These are phyloP conservation scores for Corydoras sp. DNA, from an alignment of 2,113 vertebrate species.

Conservation along the genomic window DNA sequence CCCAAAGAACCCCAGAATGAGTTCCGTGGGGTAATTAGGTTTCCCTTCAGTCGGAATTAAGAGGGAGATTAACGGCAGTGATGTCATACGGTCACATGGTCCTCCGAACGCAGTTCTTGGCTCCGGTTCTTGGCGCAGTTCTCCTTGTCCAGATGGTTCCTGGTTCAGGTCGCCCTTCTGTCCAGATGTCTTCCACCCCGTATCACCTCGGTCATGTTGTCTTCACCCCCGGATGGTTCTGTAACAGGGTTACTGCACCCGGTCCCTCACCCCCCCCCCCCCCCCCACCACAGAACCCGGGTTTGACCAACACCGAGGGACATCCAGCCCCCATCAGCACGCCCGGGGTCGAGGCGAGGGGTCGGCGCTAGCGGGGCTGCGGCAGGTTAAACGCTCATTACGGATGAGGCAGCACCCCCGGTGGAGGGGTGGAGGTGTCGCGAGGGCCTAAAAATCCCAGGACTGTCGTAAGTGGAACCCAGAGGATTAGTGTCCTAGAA, in stretches of 20 bases:
- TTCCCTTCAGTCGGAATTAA: no score
- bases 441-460: slow-evolving; percentile 9
- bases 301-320: slow-evolving; percentile 34
- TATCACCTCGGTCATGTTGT: slow-evolving; percentile 23
- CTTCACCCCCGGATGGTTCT: slow-evolving; percentile 22
- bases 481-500: slow-evolving; percentile 31
- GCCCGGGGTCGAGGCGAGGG: not conserved
- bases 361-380: not conserved
- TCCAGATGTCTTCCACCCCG: slow-evolving; percentile 19
- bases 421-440: slow-evolving; percentile 19
- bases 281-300: slow-evolving; percentile 13
- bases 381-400: slow-evolving; percentile 42
- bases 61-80: no score
- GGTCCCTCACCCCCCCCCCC: slow-evolving; percentile 40
- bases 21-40: no score
- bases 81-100: no score
- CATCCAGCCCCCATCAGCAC: slow-evolving; percentile 33
- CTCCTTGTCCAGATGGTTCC: no score
- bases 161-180: slow-evolving; percentile 18
- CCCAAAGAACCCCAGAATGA: no score
- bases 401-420: slow-evolving; percentile 12
- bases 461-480: slow-evolving; percentile 22
- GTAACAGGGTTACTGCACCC: slow-evolving; percentile 43
- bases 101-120: no score
- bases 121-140: no score